phyloP scores from a whole-genome alignment of 2,797 vertebrate species.

The Notolabrus celidotus region DNA sequence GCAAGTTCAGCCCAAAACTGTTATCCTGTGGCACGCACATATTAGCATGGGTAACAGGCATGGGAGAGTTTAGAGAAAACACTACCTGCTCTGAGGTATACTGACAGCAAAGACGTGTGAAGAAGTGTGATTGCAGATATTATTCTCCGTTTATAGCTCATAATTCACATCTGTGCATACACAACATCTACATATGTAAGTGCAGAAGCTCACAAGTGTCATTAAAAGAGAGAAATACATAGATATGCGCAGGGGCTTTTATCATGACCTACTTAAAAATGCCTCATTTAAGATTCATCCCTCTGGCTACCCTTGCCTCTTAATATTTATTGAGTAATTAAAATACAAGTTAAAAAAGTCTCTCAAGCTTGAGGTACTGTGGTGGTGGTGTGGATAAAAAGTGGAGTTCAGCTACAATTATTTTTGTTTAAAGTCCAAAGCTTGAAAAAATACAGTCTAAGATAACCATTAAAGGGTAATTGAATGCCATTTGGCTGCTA shows the following conservation, averaged over 20 bases:
- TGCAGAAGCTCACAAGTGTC: conserved; percentile 1
- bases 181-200: background rate
- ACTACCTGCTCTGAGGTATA: background rate
- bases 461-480: conserved; percentile 1
- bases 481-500: conserved; percentile 22
- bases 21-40: conserved; percentile 32
- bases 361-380: conserved; percentile 61
- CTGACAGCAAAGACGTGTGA: background rate
- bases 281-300: conserved; percentile 73
- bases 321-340: conserved; percentile 84
- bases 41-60: conserved; percentile 15
- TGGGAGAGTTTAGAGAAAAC: conserved; percentile 22
- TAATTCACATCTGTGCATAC: background rate
- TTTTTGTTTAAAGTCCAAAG: conserved; percentile 48
- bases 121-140: background rate
- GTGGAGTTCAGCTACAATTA: conserved; percentile 42
- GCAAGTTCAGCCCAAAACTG: conserved; percentile 67
- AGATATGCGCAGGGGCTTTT: conserved; percentile 45
- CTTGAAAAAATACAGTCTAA: conserved; percentile 10
- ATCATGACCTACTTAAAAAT: conserved; percentile 59
- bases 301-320: conserved; percentile 62
- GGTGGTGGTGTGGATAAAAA: conserved; percentile 52
- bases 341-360: conserved; percentile 70
- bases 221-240: conserved; percentile 1
- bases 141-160: background rate